Conservation (phyloP, 2,888 invertebrate genomes). For the Psococerastis gibbosa region DNA sequence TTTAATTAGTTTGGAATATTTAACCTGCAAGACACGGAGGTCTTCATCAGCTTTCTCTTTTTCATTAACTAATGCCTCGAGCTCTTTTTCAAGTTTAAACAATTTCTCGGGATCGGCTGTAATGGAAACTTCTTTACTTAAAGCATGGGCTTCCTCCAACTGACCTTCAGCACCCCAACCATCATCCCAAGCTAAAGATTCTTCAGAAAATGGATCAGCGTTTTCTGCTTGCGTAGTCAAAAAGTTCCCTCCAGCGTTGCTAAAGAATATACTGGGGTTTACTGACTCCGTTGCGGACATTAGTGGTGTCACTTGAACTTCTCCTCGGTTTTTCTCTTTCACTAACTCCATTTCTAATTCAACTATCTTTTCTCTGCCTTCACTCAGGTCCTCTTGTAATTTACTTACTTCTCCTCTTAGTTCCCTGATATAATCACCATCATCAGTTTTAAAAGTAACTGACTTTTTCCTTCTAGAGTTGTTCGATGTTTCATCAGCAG, state of each 20-base stretch:
- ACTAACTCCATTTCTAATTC: conserved; percentile 19
- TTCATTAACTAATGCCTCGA: conserved; percentile 37
- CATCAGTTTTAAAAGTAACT: conserved; percentile 14
- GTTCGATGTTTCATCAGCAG: conserved; percentile 13
- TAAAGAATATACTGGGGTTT: neutral
- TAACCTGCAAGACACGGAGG: conserved; percentile 44
- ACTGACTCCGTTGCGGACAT: neutral
- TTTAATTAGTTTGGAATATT: conserved; percentile 58
- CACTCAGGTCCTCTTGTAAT: conserved; percentile 25
- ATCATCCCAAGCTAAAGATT: conserved; percentile 22
- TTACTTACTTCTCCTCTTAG: conserved; percentile 26
- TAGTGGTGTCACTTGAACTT: neutral
- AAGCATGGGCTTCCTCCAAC: conserved; percentile 29
- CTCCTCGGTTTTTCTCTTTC: conserved; percentile 6
- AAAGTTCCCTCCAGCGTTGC: neutral
- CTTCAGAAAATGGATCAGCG: neutral
- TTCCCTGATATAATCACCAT: conserved; percentile 23
- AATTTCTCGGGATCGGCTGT: conserved; percentile 26
- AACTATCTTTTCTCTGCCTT: conserved; percentile 23
- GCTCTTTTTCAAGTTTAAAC: conserved; percentile 35
- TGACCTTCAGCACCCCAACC: conserved; percentile 36
- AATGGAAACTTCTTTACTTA: conserved; percentile 18
- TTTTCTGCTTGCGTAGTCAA: neutral
- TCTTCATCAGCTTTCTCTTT: conserved; percentile 32
- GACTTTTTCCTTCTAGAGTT: conserved; percentile 16